Evolutionary conservation across 2,113 vertebrate species (phyloP), one percentile per base, ranked within the genome.

Genomic region (Eublepharis macularius): DNA sequence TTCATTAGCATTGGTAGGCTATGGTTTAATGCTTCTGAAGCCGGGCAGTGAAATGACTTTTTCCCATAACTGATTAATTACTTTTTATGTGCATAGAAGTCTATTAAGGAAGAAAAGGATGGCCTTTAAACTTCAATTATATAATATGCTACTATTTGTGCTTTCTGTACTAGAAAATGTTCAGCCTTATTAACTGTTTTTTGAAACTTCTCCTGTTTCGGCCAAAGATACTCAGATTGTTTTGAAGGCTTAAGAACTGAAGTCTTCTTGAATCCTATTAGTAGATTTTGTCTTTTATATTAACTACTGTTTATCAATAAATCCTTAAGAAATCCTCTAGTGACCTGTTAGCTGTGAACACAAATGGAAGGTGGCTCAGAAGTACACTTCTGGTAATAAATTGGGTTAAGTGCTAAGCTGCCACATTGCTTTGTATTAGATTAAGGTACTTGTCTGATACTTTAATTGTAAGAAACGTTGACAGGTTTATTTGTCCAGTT

Each of bases 391-490:
- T 82, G 83, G 83, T 26, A 80, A 39, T 57, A 83, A 90, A 88
- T 83, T 86, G 14, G 74, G 75, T 82, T 65, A 32, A 92, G 41
- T 32, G 69, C 29, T 85, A 79, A 83, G 0, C 19, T 80, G 43
- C 6, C 74, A 68, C 39, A 32, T 68, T 90, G 69, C 47, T 88
- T 45, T 57, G 36, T 68, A 88, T 88, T 88, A 26, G 24, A 88
- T 89, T 79, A 90, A 83, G 47, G 75, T 90, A 12, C n/a, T 80
- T 57, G 83, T 93, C 81, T 88, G 12, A 32, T 90, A 47, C 63
- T n/a, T 90, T 89, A 88, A 91, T 72, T 92, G 19, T 87, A 91
- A 93, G 74, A 78, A 86, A 87, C 65, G 87, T 81, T 74, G 80
- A 88, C 81, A 88, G 17, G 86, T 93, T 90, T 83, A 86, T 85